phyloP scores from a whole-genome alignment of 2,113 vertebrate genomes.

The Oceanodroma tethys region DNA sequence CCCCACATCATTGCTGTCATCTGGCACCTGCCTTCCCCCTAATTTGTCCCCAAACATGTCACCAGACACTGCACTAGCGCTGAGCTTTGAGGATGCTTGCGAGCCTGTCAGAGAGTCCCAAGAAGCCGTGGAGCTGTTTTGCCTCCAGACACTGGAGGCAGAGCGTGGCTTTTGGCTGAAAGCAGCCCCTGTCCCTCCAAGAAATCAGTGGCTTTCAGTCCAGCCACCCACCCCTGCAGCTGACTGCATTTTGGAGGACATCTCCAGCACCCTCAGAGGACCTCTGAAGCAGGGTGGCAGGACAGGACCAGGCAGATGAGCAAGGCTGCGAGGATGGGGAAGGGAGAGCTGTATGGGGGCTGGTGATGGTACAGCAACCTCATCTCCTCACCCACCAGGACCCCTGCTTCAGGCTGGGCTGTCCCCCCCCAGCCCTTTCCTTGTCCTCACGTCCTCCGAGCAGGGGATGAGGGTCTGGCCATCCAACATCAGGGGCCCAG shows the following conservation, averaged over 20 bases:
- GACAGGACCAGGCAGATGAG: not conserved
- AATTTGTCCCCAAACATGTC: not conserved
- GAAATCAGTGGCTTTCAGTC: not conserved
- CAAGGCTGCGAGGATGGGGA: not conserved
- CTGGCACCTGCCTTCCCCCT: not conserved
- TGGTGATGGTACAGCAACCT: rapidly evolving
- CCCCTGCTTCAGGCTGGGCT: not conserved
- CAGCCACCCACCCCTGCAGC: not conserved
- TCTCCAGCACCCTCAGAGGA: not conserved
- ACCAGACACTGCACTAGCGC: not conserved
- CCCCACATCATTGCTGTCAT: rapidly evolving
- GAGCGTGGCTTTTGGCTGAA: not conserved
- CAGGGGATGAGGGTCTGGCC: not conserved
- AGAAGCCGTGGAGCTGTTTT: not conserved
- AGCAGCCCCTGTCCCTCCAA: not conserved
- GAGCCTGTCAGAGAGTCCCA: not conserved
- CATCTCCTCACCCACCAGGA: not conserved
- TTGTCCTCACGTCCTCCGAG: not conserved
- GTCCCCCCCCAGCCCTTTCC: not conserved
- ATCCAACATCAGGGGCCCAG: not conserved
- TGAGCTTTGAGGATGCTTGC: not conserved
- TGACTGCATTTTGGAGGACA: not conserved
- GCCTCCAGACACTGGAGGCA: not conserved
- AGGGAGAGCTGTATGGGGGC: not conserved
- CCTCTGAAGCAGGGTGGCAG: not conserved